These are phyloP conservation scores for Drosophila paranaensis DNA, from an alignment of 2,888 invertebrate species.

Conservation along the genomic window DNA sequence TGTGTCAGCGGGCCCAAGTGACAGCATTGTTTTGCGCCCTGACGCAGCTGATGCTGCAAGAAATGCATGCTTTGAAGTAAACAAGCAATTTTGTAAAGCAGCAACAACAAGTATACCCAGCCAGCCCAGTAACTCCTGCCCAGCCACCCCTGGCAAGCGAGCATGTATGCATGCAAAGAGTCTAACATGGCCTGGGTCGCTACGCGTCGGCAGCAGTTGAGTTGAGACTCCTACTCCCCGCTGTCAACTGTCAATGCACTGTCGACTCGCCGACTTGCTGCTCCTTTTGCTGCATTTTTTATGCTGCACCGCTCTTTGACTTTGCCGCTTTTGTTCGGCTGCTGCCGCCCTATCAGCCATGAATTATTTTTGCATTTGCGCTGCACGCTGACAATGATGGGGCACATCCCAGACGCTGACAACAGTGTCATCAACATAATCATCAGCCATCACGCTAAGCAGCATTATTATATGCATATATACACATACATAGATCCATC, in stretches of 20 bases:
- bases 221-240: constrained; percentile 21
- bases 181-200: constrained; percentile 3
- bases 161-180: constrained; percentile 45
- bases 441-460: constrained; percentile 59
- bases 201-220: neutral
- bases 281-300: constrained; percentile 72
- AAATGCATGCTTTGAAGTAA: constrained; percentile 77
- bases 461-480: constrained; percentile 27
- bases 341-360: constrained; percentile 50
- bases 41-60: constrained; percentile 75
- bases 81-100: constrained; percentile 75
- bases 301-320: constrained; percentile 76
- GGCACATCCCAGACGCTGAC: constrained; percentile 47
- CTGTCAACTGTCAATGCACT: constrained; percentile 80
- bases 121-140: neutral
- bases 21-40: constrained; percentile 77
- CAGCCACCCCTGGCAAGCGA: constrained; percentile 13
- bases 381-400: constrained; percentile 55
- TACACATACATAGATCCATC: neutral
- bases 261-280: constrained; percentile 54
- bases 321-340: constrained; percentile 69
- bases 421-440: constrained; percentile 78
- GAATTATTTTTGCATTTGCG: constrained; percentile 64
- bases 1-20: constrained; percentile 65
- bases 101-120: constrained; percentile 28